Base-by-base conservation (phyloP, 1,140 invertebrate genomes). In the Xylocopa sonorina region DNA sequence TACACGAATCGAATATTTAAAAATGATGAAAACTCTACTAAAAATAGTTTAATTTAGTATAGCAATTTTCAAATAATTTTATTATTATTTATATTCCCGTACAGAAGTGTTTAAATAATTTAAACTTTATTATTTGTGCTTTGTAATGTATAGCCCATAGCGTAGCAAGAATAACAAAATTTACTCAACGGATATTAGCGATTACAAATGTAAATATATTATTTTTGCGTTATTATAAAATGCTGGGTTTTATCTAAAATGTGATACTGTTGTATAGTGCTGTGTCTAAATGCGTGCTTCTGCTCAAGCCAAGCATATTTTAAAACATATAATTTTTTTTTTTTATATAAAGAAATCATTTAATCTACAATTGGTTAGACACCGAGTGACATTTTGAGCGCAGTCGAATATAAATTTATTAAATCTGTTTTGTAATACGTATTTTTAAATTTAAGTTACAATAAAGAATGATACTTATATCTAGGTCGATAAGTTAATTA, bases 201-300 rank as follows among this genome's bases (percentile, higher is more conserved):
- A 16, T 50, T 72, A 62, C 53, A 62, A 55, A 57, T 78, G 58
- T 78, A 72, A 63, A 78, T 78, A 78, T 78, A 62, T 62, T 43
- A 71, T 62, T 38, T 38, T 50, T 43, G 29, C 21, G 38, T 78
- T 62, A 60, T 69, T 21, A 76, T 68, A 72, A 63, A 63, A 27
- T 53, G 27, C 67, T 78, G 67, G 68, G 57, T 58, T 73, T 63
- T 78, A 48, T 73, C 55, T 50, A 78, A 58, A 73, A 78, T 73
- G 77, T 78, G 77, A 78, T 78, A 78, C 32, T 55, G 43, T 72
- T 78, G 41, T 78, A 73, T 78, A 78, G 34, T 38, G 24, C 12
- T 63, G 29, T 55, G 48, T 73, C 16, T 18, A 16, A 72, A 32
- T 38, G 16, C 32, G 24, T 64, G 73, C 29, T 63, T 50, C 38